Evolutionary conservation across 1,140 invertebrate genomes (phyloP).

Genomic region (Episyrphus balteatus): DNA sequence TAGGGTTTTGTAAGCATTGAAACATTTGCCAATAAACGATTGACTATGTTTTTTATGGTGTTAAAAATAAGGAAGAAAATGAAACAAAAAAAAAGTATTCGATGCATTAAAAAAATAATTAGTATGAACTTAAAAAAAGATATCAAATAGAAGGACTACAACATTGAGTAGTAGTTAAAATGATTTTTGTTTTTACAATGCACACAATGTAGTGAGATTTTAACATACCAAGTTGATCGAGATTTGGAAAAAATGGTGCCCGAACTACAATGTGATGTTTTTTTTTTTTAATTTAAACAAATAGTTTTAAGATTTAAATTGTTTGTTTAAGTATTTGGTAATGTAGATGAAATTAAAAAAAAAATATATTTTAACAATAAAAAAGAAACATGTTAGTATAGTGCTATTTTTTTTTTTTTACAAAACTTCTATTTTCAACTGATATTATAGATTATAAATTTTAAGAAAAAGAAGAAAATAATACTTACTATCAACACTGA

Average conservation of each 20-base stretch:
- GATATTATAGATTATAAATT: neutral
- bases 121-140: no score
- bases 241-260: slow-evolving; percentile 56
- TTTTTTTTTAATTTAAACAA: neutral
- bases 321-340: no score
- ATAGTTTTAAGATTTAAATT: no score
- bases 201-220: neutral
- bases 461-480: neutral
- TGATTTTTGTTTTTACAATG: no score
- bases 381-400: neutral
- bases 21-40: no score
- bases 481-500: slow-evolving; percentile 85
- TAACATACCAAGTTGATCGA: slow-evolving; percentile 57
- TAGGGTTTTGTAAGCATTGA: no score
- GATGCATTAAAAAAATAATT: no score
- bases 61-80: no score
- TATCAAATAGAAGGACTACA: no score
- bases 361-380: neutral
- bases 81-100: no score
- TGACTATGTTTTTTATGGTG: no score
- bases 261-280: slow-evolving; percentile 46
- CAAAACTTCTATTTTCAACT: neutral
- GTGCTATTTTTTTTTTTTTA: neutral
- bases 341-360: neutral
- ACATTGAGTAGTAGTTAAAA: no score